phyloP scores from a whole-genome alignment of 2,113 vertebrate species.

The Urocolius indicus region DNA sequence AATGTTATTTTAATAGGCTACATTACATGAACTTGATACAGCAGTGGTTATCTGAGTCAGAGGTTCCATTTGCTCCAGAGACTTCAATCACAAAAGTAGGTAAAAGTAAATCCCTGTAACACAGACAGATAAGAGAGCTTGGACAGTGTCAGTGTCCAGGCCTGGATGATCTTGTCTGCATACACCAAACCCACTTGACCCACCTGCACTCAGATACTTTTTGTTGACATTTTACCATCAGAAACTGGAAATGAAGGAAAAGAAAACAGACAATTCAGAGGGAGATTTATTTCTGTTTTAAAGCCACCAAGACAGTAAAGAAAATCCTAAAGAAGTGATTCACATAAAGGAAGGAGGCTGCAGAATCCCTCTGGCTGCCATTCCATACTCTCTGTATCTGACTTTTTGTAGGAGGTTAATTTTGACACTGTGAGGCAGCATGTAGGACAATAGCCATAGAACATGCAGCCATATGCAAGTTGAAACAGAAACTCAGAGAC shows the following conservation, averaged over 20 bases:
- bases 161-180: background rate
- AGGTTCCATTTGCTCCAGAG: background rate
- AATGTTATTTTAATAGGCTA: slow-evolving; percentile 40
- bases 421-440: background rate
- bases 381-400: background rate
- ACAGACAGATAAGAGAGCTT: background rate
- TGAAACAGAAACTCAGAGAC: background rate
- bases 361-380: background rate
- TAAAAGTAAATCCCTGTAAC: background rate
- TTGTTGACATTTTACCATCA: background rate
- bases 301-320: background rate
- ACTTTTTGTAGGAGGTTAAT: background rate
- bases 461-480: background rate
- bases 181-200: background rate
- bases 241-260: background rate
- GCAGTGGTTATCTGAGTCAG: background rate
- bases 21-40: background rate
- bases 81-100: background rate
- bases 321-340: background rate
- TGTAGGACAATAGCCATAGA: background rate
- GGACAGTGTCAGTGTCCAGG: background rate
- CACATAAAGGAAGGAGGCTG: background rate
- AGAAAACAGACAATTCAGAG: background rate
- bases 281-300: background rate
- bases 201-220: background rate